Conservation (phyloP, 1,140 invertebrate species). For the Conus ventricosus region DNA sequence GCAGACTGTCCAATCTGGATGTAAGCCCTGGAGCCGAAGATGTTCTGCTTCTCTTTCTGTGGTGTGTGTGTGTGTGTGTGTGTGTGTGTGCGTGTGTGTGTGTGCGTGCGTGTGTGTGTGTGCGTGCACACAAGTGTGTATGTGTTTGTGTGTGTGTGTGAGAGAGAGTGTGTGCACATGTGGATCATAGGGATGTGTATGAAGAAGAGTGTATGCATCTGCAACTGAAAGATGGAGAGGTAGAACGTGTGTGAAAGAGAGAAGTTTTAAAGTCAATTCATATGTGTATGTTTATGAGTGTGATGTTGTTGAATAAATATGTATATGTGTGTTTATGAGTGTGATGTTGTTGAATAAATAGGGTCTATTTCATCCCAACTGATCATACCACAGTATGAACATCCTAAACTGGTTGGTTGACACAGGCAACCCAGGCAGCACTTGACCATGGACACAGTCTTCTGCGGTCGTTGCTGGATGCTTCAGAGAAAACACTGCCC, state of each 20-base stretch:
- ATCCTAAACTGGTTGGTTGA: no score
- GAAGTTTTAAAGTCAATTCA: no score
- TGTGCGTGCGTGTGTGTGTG: not conserved
- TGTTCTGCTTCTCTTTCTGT: not conserved
- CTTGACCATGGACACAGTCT: conserved; percentile 69
- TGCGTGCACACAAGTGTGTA: not conserved
- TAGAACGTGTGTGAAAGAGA: no score
- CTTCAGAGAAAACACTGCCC: conserved; percentile 67
- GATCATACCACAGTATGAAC: no score
- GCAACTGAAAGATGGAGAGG: not conserved
- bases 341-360: no score
- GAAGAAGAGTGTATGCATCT: not conserved
- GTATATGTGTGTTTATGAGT: no score
- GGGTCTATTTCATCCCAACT: no score
- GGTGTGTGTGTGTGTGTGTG: not conserved
- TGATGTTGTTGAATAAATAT: no score
- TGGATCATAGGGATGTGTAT: not conserved
- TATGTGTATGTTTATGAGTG: no score
- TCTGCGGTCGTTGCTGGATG: conserved; percentile 62
- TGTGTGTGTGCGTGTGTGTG: not conserved
- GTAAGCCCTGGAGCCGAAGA: conserved; percentile 48
- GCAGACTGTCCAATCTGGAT: conserved; percentile 58
- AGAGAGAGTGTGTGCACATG: not conserved
- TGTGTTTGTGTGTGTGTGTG: not conserved
- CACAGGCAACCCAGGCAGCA: conserved; percentile 67